phyloP scores from a whole-genome alignment of 2,888 invertebrate species.

The Raillietiella orientalis region DNA sequence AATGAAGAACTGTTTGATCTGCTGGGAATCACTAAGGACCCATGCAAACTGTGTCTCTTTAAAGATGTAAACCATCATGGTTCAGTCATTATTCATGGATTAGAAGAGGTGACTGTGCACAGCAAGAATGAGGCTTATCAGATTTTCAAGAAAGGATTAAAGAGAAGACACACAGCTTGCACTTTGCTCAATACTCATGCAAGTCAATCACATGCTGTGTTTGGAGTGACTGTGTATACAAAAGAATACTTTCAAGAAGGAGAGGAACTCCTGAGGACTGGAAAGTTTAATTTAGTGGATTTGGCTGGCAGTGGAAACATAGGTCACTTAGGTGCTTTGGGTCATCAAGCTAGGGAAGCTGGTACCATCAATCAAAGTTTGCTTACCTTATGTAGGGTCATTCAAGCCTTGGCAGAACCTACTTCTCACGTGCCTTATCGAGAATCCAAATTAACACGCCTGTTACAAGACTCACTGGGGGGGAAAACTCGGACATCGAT shows the following conservation, averaged over 20 bases:
- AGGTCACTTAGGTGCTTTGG: constrained; percentile 69
- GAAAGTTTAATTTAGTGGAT: constrained; percentile 90
- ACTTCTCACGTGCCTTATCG: constrained; percentile 82
- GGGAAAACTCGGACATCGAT: constrained; percentile 89
- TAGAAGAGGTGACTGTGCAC: constrained; percentile 66
- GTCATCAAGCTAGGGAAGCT: constrained; percentile 69
- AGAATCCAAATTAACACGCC: constrained; percentile 78
- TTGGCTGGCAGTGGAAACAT: constrained; percentile 92
- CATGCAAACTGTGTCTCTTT: constrained; percentile 20
- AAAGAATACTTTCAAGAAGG: constrained; percentile 62
- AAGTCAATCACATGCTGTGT: constrained; percentile 83
- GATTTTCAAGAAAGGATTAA: constrained; percentile 54
- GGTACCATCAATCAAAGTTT: constrained; percentile 88
- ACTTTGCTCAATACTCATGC: constrained; percentile 49
- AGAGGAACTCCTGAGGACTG: constrained; percentile 68
- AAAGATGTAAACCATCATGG: constrained; percentile 51
- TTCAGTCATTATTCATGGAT: constrained; percentile 58
- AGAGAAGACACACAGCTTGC: constrained; percentile 55
- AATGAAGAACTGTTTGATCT: constrained; percentile 89
- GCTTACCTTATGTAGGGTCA: constrained; percentile 72
- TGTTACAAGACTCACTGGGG: constrained; percentile 81
- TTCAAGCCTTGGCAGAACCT: constrained; percentile 66
- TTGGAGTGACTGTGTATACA: constrained; percentile 70
- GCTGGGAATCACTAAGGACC: constrained; percentile 35
- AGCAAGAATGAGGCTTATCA: constrained; percentile 52